These are phyloP conservation scores for Malacoctenus gilli DNA, from an alignment of 2,797 vertebrate genomes.

Conservation along the genomic window DNA sequence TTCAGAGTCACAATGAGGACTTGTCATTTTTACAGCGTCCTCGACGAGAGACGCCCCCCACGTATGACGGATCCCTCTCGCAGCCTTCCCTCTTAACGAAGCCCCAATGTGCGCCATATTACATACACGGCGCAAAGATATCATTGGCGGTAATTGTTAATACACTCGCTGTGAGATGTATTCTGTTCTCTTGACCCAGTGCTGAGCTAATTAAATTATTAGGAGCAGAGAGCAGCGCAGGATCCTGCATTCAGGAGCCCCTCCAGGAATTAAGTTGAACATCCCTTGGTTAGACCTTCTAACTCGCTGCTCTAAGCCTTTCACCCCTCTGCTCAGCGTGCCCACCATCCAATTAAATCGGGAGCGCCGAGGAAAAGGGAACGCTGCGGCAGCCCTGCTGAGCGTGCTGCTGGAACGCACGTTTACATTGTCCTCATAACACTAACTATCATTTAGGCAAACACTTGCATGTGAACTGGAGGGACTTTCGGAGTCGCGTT, in stretches of 20 bases:
- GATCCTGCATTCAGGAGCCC: slow-evolving; percentile 49
- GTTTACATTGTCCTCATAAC: slow-evolving; percentile 60
- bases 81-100: slow-evolving; percentile 32
- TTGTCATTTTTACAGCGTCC: slow-evolving; percentile 9
- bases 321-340: slow-evolving; percentile 69
- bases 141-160: slow-evolving; percentile 58
- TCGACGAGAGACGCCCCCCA: slow-evolving; percentile 37
- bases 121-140: slow-evolving; percentile 41
- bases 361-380: slow-evolving; percentile 54
- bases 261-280: slow-evolving; percentile 73
- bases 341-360: slow-evolving; percentile 78
- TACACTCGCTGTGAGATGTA: slow-evolving; percentile 47
- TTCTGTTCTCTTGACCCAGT: slow-evolving; percentile 61
- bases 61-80: slow-evolving; percentile 25
- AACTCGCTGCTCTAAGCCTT: slow-evolving; percentile 70
- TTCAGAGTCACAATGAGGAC: background rate
- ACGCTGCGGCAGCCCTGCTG: slow-evolving; percentile 53
- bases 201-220: slow-evolving; percentile 75
- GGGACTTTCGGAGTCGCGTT: slow-evolving; percentile 17
- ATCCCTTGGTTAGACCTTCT: slow-evolving; percentile 69
- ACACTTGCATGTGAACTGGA: slow-evolving; percentile 21
- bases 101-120: slow-evolving; percentile 28
- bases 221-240: slow-evolving; percentile 58
- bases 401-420: slow-evolving; percentile 63
- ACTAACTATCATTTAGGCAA: slow-evolving; percentile 55